A percentile compares a stretch with the other conserved stretches of the same genome.
Evolutionary conservation across 2,888 invertebrate species (phyloP).

Genomic region (Sphinx pinastri): DNA sequence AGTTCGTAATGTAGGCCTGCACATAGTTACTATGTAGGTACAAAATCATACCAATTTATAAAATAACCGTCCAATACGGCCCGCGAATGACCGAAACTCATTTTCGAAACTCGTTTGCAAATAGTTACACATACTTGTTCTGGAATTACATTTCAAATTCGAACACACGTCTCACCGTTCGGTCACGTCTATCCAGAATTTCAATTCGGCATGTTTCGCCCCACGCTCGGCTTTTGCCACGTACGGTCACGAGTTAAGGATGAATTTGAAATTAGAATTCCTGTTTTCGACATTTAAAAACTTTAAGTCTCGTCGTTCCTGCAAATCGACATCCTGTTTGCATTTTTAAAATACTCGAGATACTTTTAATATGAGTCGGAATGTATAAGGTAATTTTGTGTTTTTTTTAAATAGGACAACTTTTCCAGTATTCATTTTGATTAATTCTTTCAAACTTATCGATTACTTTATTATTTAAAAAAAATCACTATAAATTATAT

Average conservation of each 20-base stretch:
- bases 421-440: no score
- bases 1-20: no score
- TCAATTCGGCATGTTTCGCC: conserved; percentile 73
- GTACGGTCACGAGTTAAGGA: conserved; percentile 63
- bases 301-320: conserved; percentile 5
- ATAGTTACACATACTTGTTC: conserved; percentile 58
- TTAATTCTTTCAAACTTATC: no score
- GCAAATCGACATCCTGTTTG: neutral
- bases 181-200: conserved; percentile 69
- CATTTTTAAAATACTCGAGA: neutral
- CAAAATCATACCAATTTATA: neutral
- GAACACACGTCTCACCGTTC: conserved; percentile 61
- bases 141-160: conserved; percentile 65
- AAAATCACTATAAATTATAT: no score
- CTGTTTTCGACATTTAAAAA: conserved; percentile 39
- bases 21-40: neutral
- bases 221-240: conserved; percentile 63
- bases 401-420: no score
- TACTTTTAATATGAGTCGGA: neutral
- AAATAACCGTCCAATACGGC: no score
- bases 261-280: conserved; percentile 74
- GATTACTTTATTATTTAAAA: no score
- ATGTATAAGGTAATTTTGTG: no score
- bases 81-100: conserved; percentile 47
- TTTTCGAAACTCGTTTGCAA: conserved; percentile 67